These are phyloP conservation scores for Ciconia nigra DNA, from an alignment of 2,797 vertebrate species.

Conservation along the genomic window DNA sequence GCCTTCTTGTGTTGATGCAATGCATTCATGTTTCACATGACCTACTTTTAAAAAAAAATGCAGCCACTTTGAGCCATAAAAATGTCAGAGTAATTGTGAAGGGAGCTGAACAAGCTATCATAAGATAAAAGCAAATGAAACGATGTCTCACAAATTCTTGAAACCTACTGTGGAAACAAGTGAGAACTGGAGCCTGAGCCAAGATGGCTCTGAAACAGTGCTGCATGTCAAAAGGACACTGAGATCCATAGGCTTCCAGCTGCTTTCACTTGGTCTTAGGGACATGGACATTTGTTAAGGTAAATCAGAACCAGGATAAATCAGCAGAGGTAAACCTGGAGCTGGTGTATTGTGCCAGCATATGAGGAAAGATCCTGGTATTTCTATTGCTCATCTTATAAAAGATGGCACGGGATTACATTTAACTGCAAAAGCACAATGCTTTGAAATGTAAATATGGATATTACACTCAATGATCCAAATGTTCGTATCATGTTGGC, in stretches of 20 bases:
- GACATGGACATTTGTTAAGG: not conserved
- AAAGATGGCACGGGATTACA: not conserved
- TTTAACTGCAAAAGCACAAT: not conserved
- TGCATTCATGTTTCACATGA: not conserved
- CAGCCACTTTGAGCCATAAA: conserved; percentile 6
- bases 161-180: conserved; percentile 35
- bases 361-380: not conserved
- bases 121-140: conserved; percentile 50
- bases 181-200: not conserved
- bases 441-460: conserved; percentile 20
- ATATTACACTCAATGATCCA: not conserved
- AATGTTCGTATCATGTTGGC: not conserved
- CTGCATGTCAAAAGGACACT: not conserved
- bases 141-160: not conserved
- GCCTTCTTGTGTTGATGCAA: not conserved
- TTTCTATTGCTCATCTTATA: not conserved
- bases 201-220: not conserved
- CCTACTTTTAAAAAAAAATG: not conserved
- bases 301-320: not conserved
- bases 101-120: not conserved
- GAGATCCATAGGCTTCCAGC: not conserved
- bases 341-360: not conserved
- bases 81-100: conserved; percentile 17
- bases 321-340: not conserved
- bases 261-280: not conserved